Evolutionary conservation across 2,113 vertebrate species (phyloP), one percentile per base, ranked within the genome.

Genomic region (Platichthys stellatus): DNA sequence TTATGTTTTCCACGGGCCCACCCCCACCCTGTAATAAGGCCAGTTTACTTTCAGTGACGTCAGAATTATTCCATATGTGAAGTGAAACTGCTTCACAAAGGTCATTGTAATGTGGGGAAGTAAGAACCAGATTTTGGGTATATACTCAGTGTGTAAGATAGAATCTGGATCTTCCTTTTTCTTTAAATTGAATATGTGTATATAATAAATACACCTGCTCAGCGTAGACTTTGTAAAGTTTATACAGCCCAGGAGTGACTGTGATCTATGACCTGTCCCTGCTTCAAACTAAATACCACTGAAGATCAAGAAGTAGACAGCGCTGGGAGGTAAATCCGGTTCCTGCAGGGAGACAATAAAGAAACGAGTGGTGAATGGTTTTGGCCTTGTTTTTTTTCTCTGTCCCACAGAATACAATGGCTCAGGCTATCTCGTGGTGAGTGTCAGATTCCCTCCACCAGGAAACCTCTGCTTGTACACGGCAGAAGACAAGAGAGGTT

Each of bases 311-410:
- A 5, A 63, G 23, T 40, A 23, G 13, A 20, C 43, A 23, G 20
- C 13, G 13, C 26, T 28, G 23, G 60, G 51, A 76, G 15, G 57
- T 40, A 59, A 67, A 81, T 67, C 76, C 28, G 65, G 62, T 79
- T 81, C 23, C 58, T 51, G 9, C 17, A 23, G 24, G 3, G 4
- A 83, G 59, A 56, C 11, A 23, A 43, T 35, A 53, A 21, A 62
- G 67, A 68, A 75, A 51, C 38, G 67, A 74, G 68, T n/a, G 23
- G 35, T 60, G 23, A 78, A 35, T 62, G 26, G 12, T 23, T 59
- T 18, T 64, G 60, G 13, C 13, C 40, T 58, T 10, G 13, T 18
- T 54, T 23, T 56, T 62, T 70, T 11, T 49, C 3, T n/a, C 14
- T 71, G 66, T 14, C 14, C 17, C 54, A 15, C 51, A 35, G 3